A percentile compares a stretch with the other conserved stretches of the same genome.
phyloP scores from a whole-genome alignment of 2,888 invertebrate genomes.

The Papilio gigon region DNA sequence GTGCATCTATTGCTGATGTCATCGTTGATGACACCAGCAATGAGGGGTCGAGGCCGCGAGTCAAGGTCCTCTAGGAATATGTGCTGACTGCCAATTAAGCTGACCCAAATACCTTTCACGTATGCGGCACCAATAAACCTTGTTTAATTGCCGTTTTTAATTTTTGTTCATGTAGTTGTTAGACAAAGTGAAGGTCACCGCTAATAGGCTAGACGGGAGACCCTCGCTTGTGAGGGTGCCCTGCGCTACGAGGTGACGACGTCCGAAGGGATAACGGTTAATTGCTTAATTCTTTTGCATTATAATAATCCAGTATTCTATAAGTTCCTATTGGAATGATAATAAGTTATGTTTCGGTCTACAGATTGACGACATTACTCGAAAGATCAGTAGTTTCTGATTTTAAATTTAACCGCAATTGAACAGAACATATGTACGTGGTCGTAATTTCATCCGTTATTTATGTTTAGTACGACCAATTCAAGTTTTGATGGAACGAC shows the following conservation, averaged over 20 bases:
- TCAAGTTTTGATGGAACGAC: background rate
- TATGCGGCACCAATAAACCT: background rate
- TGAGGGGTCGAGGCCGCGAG: conserved; percentile 1
- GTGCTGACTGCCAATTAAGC: conserved; percentile 11
- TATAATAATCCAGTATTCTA: background rate
- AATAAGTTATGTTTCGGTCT: background rate
- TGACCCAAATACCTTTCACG: conserved; percentile 11
- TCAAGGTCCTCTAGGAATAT: conserved; percentile 7
- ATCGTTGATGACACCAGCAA: background rate
- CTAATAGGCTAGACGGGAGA: too few relatives aligned
- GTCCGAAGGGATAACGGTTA: background rate
- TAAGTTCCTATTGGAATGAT: too few relatives aligned
- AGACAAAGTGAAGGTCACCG: background rate
- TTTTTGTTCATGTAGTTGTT: background rate
- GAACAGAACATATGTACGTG: background rate
- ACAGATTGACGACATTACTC: background rate
- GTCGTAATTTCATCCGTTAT: background rate
- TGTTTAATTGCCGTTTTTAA: background rate
- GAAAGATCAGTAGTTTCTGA: background rate
- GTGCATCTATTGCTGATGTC: conserved; percentile 29
- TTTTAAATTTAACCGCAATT: conserved; percentile 1
- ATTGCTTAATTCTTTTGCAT: background rate
- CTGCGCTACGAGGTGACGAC: too few relatives aligned
- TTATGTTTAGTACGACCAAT: background rate
- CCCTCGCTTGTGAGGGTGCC: too few relatives aligned